Evolutionary conservation across 2,797 vertebrate genomes (phyloP).

Genomic region (Chelon auratus): DNA sequence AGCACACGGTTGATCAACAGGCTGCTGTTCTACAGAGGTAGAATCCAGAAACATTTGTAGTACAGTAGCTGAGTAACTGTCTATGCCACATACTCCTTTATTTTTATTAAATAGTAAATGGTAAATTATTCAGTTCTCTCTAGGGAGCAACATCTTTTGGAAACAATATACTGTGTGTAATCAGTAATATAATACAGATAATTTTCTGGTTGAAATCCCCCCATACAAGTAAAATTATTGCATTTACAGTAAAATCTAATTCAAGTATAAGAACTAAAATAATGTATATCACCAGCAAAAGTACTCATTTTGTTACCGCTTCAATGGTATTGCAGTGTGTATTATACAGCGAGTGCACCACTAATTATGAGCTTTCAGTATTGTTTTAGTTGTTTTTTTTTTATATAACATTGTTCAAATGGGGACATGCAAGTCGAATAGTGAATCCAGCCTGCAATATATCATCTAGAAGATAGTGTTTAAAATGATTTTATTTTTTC

Average conservation of each 20-base stretch:
- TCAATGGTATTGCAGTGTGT: too few relatives aligned
- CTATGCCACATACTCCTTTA: not conserved
- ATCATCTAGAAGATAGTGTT: not conserved
- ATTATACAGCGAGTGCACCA: not conserved
- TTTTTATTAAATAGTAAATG: too few relatives aligned
- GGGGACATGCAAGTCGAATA: too few relatives aligned
- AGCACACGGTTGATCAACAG: conserved; percentile 6
- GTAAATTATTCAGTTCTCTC: too few relatives aligned
- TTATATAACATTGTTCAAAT: too few relatives aligned
- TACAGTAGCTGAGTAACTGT: not conserved
- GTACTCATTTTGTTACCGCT: not conserved
- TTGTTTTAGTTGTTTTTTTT: too few relatives aligned
- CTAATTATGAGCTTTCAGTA: not conserved
- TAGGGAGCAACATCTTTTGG: too few relatives aligned
- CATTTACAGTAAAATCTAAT: not conserved
- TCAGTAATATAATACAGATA: not conserved
- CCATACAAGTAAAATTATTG: not conserved
- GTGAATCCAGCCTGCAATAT: not conserved
- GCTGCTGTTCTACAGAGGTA: not conserved
- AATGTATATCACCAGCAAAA: not conserved
- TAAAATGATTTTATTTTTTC: not conserved
- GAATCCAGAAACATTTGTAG: not conserved
- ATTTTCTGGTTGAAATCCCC: not conserved
- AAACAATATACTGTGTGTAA: not conserved
- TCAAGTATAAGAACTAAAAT: not conserved